phyloP scores from a whole-genome alignment of 35 echinoderm and acorn worm species.

The Lytechinus variegatus region DNA sequence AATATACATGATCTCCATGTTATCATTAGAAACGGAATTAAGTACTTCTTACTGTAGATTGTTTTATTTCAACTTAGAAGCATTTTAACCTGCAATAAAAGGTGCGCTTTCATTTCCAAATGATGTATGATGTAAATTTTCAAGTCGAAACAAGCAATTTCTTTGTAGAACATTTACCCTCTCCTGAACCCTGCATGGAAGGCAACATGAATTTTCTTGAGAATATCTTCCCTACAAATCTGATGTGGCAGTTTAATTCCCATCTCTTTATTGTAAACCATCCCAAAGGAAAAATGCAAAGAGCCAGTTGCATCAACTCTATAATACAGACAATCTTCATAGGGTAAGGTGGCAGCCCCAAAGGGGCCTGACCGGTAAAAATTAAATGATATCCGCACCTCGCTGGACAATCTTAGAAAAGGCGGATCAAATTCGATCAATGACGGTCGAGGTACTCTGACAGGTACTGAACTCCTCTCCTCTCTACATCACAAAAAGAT shows the following conservation, averaged over 20 bases:
- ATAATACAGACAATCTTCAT: background rate
- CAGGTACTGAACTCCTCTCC: background rate
- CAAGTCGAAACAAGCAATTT: background rate
- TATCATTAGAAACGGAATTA: no score
- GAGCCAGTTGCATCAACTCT: slow-evolving; percentile 26
- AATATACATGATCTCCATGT: no score
- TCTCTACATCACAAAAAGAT: background rate
- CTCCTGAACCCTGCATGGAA: background rate
- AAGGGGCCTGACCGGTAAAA: slow-evolving; percentile 32
- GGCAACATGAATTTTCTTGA: background rate
- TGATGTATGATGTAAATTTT: background rate
- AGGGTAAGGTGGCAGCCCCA: background rate
- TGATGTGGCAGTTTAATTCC: background rate
- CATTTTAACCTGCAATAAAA: no score
- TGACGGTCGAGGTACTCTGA: background rate
- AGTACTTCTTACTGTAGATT: no score
- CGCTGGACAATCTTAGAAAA: slow-evolving; percentile 17
- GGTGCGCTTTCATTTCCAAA: no score
- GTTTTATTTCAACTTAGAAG: no score
- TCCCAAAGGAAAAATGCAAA: background rate
- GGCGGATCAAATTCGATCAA: slow-evolving; percentile 36
- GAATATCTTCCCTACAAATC: background rate
- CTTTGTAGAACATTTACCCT: background rate
- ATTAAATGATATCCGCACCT: slow-evolving; percentile 45
- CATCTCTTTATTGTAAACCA: background rate